Evolutionary conservation across 2,113 vertebrate species (phyloP), one percentile per base, ranked within the genome.

Genomic region (Trinectes maculatus): DNA sequence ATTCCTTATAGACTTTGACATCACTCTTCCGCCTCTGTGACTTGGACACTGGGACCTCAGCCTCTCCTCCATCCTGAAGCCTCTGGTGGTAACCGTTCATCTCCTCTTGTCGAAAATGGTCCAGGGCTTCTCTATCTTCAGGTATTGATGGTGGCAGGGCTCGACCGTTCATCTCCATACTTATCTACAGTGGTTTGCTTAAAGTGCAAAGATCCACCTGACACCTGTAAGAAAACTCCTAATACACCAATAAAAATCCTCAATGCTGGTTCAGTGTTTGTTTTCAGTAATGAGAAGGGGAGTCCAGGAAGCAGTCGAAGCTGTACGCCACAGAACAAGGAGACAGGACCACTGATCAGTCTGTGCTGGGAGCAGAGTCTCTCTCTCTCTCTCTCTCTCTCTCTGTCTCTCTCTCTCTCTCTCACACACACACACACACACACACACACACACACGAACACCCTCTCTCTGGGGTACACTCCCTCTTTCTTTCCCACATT

Each of bases 1-100:
- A 97, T 85, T 99, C 98, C 88, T 98, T 98, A 91, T 98, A 99
- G 82, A 98, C 94, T 89, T 98, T 96, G 44, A 95, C 84, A 43
- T 98, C 97, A 74, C 98, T 99, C 61, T 93, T 95, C 61, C 96
- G 93, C 74, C 94, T 94, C 75, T 98, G 97, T 46, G 95, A 82
- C 72, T 94, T 96, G 73, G 95, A 96, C 59, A 95, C 94, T 0
- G 93, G 94, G 74, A 95, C 91, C 84, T 97, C 95, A 0, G 82
- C 92, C 85, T 96, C 92, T 1, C 71, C 86, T 3, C 83, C 60
- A 0, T 67, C 82, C 33, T 19, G 65, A 42, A 82, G 71, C 57
- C 64, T 85, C 33, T 85, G 82, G 11, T 91, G 89, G 60, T 82
- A 85, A 42, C 87, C 88, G 2, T 92, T 91, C 53, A 74, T 4